A percentile compares a stretch with the other conserved stretches of the same genome.
Conservation (phyloP, 2,797 vertebrate species). For the Pseudopleuronectes americanus region DNA sequence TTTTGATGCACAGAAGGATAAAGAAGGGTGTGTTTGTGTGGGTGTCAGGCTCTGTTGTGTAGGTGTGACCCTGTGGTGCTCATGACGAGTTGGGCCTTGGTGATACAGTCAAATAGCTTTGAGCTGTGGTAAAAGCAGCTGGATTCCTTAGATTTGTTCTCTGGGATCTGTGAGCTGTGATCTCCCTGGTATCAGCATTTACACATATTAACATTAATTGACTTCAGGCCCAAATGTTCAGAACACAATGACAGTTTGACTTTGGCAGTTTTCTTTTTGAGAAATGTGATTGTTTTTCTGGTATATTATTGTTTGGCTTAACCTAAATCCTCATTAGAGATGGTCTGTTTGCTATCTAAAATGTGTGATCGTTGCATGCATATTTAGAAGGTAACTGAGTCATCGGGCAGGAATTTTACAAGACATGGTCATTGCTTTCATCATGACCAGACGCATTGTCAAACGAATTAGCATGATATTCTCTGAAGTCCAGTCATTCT, state of each 20-base stretch:
- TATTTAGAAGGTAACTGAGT: conserved; percentile 59
- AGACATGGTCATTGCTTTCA: conserved; percentile 67
- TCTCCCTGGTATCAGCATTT: conserved; percentile 34
- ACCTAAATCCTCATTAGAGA: conserved; percentile 26
- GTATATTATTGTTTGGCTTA: conserved; percentile 22
- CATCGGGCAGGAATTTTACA: conserved; percentile 66
- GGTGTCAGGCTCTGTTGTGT: conserved; percentile 18
- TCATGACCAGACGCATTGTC: conserved; percentile 74
- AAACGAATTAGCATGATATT: conserved; percentile 52
- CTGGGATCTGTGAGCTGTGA: not conserved
- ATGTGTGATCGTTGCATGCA: conserved; percentile 38
- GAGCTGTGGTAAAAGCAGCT: conserved; percentile 30
- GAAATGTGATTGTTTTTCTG: conserved; percentile 7
- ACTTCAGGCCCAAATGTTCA: conserved; percentile 22
- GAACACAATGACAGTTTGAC: conserved; percentile 34
- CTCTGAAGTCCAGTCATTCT: conserved; percentile 70
- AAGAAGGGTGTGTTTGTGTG: conserved; percentile 31
- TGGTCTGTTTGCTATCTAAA: conserved; percentile 7
- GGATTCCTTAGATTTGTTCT: conserved; percentile 29
- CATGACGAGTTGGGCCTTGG: conserved; percentile 29
- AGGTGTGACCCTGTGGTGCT: conserved; percentile 38
- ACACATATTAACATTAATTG: conserved; percentile 11
- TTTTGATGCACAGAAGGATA: conserved; percentile 25
- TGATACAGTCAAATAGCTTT: conserved; percentile 52
- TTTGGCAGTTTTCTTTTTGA: conserved; percentile 29